Base-by-base conservation (phyloP, 2,797 vertebrate genomes). In the Leucoraja ocellata region DNA sequence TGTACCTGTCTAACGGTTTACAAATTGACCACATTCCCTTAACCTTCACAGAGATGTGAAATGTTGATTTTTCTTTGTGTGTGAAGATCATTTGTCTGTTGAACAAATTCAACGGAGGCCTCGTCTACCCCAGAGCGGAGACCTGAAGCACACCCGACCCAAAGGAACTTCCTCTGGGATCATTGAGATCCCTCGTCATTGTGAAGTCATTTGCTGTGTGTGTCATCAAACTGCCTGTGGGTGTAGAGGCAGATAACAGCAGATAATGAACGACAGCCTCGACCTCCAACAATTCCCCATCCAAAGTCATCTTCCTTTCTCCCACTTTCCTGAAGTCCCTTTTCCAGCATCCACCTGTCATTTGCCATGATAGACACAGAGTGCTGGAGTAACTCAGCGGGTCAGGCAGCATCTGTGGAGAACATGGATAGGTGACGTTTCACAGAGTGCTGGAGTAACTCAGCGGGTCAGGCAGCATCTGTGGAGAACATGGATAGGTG, bases 21-120 rank as follows among this genome's bases (percentile, higher is more conserved):
- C 23, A 36, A 90, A 73, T 18, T 92, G 4, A 74, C 36, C 5
- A 54, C 11, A 76, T 76, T 32, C 32, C 68, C 68, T 74, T 23
- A 91, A 91, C 36, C 36, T 73, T 71, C 32, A 74, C 36, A 68
- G 71, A 54, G 10, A 76, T n/a, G 13, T 54, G 39, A 73, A 28
- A 91, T 74, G 25, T 73, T 91, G 68, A 13, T 74, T 74, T 92
- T 54, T 92, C 39, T 92, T 92, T 92, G 39, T 76, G 71, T 14
- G 39, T 92, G 25, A 16, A 74, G 71, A 92, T 25, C 90, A 76
- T 25, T 6, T 46, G 74, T 1, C 90, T 74, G 32, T 74, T 91
- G 68, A 54, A 46, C 25, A 74, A 36, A 74, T 46, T 21, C 68
- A 28, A 46, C 73, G 54, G 1, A 74, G 71, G 71, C 71, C 13